Evolutionary conservation across 2,888 invertebrate genomes (phyloP), one percentile per base, ranked within the genome.

Genomic region (Endomychus coccineus): DNA sequence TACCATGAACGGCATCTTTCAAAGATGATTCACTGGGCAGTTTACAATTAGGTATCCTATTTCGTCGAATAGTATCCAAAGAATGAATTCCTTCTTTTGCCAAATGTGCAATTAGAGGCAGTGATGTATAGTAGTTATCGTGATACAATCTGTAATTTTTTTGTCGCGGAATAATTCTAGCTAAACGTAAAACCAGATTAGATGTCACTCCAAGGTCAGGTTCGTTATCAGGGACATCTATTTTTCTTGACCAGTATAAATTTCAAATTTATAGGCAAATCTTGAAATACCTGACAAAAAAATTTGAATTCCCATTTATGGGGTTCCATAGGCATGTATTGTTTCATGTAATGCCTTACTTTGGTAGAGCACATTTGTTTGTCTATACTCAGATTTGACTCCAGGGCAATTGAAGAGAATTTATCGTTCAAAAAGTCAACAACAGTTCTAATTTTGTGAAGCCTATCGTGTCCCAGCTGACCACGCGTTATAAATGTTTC

Each of bases 271-370:
- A 38, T 41, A 40, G 16, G 34, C 31, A 34, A 34, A 38, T 27
- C 29, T 22, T 10, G 21, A 21, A 22, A 41, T 21, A 9, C 29
- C 30, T 15, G 30, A 6, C 22, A 40, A 34, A 43, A 37, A 2
- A 43, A 33, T 14, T 37, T 37, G 25, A 30, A 38, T 11, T 31
- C 39, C 14, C 16, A 30, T 30, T 30, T 30, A 16, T 30, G 50
- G 30, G 53, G 54, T 44, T 58, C 56, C 9, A 45, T 51, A 11
- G 54, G 51, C 23, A 54, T 34, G 37, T 55, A 57, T 22, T 57
- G 53, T 41, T 55, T 56, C 35, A 58, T 29, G 28, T 44, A 51
- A 34, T 53, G 49, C 36, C 45, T 41, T 9, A 52, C 42, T 50
- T 61, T 62, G 16, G 11, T 27, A 13, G 27, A 11, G 9, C 11